phyloP scores from a whole-genome alignment of 1,140 invertebrate genomes.

The Drosophila sturtevanti region DNA sequence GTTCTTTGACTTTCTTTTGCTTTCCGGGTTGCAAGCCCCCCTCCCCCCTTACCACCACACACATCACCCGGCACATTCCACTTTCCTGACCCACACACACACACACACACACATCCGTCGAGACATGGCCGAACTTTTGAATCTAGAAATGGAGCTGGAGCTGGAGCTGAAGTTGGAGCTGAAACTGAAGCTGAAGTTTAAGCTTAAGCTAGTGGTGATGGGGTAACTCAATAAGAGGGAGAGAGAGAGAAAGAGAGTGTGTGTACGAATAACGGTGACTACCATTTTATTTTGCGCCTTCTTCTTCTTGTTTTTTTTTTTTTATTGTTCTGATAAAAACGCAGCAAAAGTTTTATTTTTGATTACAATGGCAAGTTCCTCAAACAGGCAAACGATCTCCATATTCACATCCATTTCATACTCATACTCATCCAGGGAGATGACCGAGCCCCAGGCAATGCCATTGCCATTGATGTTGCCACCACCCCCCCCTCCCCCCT shows the following conservation, averaged over 20 bases:
- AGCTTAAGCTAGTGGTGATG: not conserved
- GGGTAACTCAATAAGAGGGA: too few relatives aligned
- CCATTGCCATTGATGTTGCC: not conserved
- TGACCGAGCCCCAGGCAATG: not conserved
- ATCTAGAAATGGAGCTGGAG: constrained; percentile 24
- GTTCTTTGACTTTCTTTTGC: constrained; percentile 78
- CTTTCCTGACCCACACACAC: not conserved
- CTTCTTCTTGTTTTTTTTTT: too few relatives aligned
- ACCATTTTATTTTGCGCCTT: constrained; percentile 19
- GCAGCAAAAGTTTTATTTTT: constrained; percentile 17
- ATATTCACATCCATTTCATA: not conserved
- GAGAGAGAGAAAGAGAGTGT: not conserved
- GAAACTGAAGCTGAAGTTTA: not conserved
- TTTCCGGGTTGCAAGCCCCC: constrained; percentile 55
- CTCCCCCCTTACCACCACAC: not conserved
- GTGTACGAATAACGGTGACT: not conserved
- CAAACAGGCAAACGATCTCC: constrained; percentile 3
- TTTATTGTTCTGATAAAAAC: constrained; percentile 22
- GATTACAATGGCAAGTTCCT: constrained; percentile 20
- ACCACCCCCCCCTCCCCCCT: not conserved
- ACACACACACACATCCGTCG: not conserved
- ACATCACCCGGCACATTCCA: not conserved
- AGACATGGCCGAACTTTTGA: constrained; percentile 29
- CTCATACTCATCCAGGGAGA: constrained; percentile 8
- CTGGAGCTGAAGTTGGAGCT: constrained; percentile 10